These are phyloP conservation scores for Ramphastos sulfuratus DNA, from an alignment of 2,113 vertebrate species.

Conservation along the genomic window DNA sequence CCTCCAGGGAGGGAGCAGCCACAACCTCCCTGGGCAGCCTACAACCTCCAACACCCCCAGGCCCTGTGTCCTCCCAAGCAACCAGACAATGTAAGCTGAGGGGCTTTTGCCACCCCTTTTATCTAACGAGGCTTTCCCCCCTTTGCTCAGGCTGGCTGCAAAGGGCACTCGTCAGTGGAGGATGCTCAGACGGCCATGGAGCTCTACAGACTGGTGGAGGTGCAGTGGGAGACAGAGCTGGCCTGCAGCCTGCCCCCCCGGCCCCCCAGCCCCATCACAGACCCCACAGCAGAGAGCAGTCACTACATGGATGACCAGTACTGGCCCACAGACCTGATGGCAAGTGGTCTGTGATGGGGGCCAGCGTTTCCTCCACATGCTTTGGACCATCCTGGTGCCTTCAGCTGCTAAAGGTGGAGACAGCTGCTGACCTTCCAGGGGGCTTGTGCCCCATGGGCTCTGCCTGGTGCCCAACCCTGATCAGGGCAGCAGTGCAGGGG, in stretches of 20 bases:
- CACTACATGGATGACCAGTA: constrained; percentile 92
- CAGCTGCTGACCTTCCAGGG: neutral
- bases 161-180: constrained; percentile 91
- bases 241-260: neutral
- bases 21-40: no score
- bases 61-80: neutral
- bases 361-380: rapidly evolving
- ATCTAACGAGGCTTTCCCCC: neutral
- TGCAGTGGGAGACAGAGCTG: constrained; percentile 82
- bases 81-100: neutral
- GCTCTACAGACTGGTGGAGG: constrained; percentile 92
- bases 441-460: neutral
- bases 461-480: neutral
- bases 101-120: neutral
- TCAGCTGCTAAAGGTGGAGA: neutral
- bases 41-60: neutral
- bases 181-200: constrained; percentile 89
- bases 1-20: no score
- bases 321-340: constrained; percentile 83
- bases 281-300: constrained; percentile 57
- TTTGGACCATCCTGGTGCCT: neutral
- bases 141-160: constrained; percentile 75
- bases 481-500: neutral
- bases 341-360: constrained; percentile 39
- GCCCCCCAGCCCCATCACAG: neutral